These are phyloP conservation scores for Pandemis heparana DNA, from an alignment of 2,888 invertebrate genomes.

Conservation along the genomic window DNA sequence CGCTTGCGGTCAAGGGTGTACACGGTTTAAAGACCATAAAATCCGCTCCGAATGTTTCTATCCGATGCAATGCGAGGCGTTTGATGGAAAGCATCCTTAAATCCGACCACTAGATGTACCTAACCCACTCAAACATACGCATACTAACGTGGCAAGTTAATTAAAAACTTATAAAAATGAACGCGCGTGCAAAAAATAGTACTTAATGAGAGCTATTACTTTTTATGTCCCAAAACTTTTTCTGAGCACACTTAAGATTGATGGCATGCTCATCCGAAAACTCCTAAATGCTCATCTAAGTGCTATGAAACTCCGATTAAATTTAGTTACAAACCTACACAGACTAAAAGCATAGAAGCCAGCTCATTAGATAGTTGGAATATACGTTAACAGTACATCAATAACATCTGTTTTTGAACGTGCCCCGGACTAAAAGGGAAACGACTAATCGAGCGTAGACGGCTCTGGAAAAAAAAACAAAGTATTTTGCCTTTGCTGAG, in stretches of 20 bases:
- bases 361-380: conserved; percentile 18
- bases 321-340: not conserved
- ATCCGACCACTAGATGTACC: too few species aligned
- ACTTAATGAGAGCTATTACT: not conserved
- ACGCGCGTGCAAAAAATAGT: too few species aligned
- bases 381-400: conserved; percentile 48
- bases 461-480: conserved; percentile 66
- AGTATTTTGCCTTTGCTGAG: conserved; percentile 61
- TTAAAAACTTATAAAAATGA: not conserved
- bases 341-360: not conserved
- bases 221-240: not conserved
- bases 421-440: conserved; percentile 65
- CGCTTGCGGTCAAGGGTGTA: too few species aligned
- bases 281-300: not conserved
- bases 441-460: conserved; percentile 67
- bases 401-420: conserved; percentile 61
- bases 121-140: not conserved
- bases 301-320: not conserved
- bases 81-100: too few species aligned
- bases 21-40: too few species aligned
- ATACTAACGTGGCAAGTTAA: too few species aligned
- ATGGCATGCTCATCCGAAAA: too few species aligned
- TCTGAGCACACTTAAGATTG: not conserved
- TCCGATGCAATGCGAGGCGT: too few species aligned
- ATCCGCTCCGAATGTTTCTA: too few species aligned